Conservation (phyloP, 2,888 invertebrate species). For the Plagodis dolabraria region DNA sequence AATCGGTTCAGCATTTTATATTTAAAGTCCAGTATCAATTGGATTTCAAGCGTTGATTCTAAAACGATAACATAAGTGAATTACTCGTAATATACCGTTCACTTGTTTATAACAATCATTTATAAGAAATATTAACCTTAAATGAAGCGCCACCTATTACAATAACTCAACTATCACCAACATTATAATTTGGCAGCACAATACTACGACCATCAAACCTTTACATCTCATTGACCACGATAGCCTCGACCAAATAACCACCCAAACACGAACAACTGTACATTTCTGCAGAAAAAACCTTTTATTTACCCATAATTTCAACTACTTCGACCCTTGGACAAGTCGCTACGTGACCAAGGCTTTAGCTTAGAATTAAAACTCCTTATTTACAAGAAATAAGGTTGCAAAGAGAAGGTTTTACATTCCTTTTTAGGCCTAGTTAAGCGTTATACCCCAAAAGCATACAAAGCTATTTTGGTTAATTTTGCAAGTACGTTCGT, state of each 20-base stretch:
- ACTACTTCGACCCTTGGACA: slow-evolving; percentile 40
- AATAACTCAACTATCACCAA: not conserved
- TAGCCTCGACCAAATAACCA: slow-evolving; percentile 32
- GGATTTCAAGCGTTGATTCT: too few relatives aligned
- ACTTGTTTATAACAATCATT: too few relatives aligned
- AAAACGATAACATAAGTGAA: too few relatives aligned
- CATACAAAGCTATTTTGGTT: slow-evolving; percentile 25
- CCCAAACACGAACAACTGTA: slow-evolving; percentile 37
- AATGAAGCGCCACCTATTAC: not conserved
- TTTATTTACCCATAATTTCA: slow-evolving; percentile 38
- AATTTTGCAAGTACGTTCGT: slow-evolving; percentile 28
- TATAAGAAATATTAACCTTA: too few relatives aligned
- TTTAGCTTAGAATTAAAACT: slow-evolving; percentile 4
- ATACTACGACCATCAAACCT: slow-evolving; percentile 35
- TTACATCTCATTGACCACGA: slow-evolving; percentile 47
- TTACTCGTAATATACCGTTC: too few relatives aligned
- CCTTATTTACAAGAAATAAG: slow-evolving; percentile 15
- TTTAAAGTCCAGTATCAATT: too few relatives aligned
- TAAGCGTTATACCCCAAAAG: slow-evolving; percentile 10
- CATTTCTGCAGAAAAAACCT: slow-evolving; percentile 27
- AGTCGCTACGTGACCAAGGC: slow-evolving; percentile 35
- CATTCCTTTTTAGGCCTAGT: not conserved
- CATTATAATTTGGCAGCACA: slow-evolving; percentile 16
- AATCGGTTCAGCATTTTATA: too few relatives aligned
- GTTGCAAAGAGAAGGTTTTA: slow-evolving; percentile 6